These are phyloP conservation scores for Apomyelois bistriatella DNA, from an alignment of 2,888 invertebrate genomes.

Conservation along the genomic window DNA sequence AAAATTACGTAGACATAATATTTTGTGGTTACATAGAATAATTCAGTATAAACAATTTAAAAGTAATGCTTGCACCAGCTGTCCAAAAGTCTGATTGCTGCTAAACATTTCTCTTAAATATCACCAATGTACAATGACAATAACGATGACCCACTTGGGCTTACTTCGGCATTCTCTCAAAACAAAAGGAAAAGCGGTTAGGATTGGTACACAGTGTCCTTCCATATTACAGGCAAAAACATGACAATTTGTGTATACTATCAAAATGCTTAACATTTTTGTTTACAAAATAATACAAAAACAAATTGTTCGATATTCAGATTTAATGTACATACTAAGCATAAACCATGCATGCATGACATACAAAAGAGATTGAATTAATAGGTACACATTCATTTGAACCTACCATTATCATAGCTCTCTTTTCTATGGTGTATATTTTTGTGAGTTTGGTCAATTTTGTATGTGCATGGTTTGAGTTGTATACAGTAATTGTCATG, in stretches of 20 bases:
- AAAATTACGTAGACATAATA: conserved; percentile 78
- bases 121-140: conserved; percentile 46
- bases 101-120: conserved; percentile 58
- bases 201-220: conserved; percentile 7
- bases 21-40: conserved; percentile 77
- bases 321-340: conserved; percentile 23
- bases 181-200: conserved; percentile 53
- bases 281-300: conserved; percentile 25
- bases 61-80: conserved; percentile 64
- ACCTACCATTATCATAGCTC: not conserved
- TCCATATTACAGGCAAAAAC: conserved; percentile 13
- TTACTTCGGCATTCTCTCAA: conserved; percentile 47
- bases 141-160: conserved; percentile 41
- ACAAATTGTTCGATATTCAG: conserved; percentile 20
- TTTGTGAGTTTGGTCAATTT: not conserved
- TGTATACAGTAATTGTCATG: conserved; percentile 57
- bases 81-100: conserved; percentile 49
- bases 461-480: conserved; percentile 12
- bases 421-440: not conserved
- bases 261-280: conserved; percentile 14
- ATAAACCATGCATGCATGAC: not conserved
- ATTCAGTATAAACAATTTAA: conserved; percentile 74
- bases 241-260: conserved; percentile 16
- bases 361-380: not conserved
- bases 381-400: too few relatives aligned